Percentiles rank a stretch among this genome's conserved stretches.
Conservation (phyloP, 2,113 vertebrate genomes). For the Trinectes maculatus region DNA sequence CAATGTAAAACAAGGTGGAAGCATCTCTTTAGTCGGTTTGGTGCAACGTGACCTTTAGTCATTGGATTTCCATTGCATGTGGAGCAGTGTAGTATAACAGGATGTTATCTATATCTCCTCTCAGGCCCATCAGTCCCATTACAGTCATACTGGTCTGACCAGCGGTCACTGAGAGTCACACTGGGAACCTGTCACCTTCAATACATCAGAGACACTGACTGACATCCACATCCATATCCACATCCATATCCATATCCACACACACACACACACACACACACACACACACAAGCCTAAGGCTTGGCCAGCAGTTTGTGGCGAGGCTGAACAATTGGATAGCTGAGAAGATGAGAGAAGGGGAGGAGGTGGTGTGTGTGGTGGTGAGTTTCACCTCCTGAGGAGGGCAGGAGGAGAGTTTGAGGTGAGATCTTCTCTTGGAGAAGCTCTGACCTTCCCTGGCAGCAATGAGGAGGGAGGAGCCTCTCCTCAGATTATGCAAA, state of each 20-base stretch:
- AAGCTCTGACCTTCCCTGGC: constrained; percentile 35
- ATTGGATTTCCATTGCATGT: too few relatives aligned
- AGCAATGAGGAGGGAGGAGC: constrained; percentile 75
- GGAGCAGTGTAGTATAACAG: not conserved
- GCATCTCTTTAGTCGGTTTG: too few relatives aligned
- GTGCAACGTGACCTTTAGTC: too few relatives aligned
- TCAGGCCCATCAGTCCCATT: constrained; percentile 52
- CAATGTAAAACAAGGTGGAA: too few relatives aligned
- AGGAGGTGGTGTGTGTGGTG: not conserved
- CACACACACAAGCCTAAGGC: constrained; percentile 9
- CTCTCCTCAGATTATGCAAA: constrained; percentile 94
- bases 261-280: constrained; percentile 15
- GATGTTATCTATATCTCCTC: constrained; percentile 1
- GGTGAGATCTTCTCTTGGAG: too few relatives aligned
- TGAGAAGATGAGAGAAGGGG: constrained; percentile 7
- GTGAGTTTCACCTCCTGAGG: constrained; percentile 35
- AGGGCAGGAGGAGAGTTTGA: not conserved
- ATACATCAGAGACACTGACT: constrained; percentile 48
- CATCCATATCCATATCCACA: constrained; percentile 21
- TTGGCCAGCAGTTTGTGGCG: constrained; percentile 28
- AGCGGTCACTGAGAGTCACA: constrained; percentile 43
- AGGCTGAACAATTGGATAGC: constrained; percentile 9
- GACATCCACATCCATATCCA: constrained; percentile 4
- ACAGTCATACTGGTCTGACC: constrained; percentile 49
- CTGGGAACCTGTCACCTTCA: constrained; percentile 58